phyloP scores from a whole-genome alignment of 2,888 invertebrate genomes.

The Endotricha flammealis region DNA sequence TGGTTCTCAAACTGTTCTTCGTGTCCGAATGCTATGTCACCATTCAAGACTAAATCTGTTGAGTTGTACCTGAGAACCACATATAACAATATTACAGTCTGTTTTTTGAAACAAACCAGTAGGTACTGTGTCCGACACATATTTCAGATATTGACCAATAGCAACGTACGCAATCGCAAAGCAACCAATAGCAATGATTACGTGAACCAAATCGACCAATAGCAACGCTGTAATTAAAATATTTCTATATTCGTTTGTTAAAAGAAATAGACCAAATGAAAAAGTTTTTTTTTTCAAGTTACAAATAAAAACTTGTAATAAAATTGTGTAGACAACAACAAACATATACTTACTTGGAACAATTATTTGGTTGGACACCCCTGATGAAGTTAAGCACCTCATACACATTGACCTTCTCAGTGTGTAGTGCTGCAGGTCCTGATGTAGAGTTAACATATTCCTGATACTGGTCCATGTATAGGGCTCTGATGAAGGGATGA shows the following conservation, averaged over 20 bases:
- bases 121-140: too few relatives aligned
- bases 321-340: neutral
- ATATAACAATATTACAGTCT: too few relatives aligned
- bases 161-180: too few relatives aligned
- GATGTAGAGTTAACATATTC: slow-evolving; percentile 85
- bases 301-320: too few relatives aligned
- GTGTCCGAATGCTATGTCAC: slow-evolving; percentile 92
- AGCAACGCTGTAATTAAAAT: too few relatives aligned
- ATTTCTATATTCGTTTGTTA: too few relatives aligned
- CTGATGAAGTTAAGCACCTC: slow-evolving; percentile 87
- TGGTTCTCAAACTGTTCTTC: slow-evolving; percentile 95
- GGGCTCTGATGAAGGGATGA: slow-evolving; percentile 82
- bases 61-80: slow-evolving; percentile 79
- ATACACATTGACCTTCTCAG: slow-evolving; percentile 85
- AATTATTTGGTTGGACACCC: slow-evolving; percentile 81
- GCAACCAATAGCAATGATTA: too few relatives aligned
- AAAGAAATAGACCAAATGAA: too few relatives aligned
- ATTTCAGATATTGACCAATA: too few relatives aligned
- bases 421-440: slow-evolving; percentile 82
- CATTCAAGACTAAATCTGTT: slow-evolving; percentile 87
- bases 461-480: slow-evolving; percentile 84
- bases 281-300: too few relatives aligned
- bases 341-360: slow-evolving; percentile 68
- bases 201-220: too few relatives aligned
- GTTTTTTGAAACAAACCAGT: too few relatives aligned